Base-by-base conservation (phyloP, 2,888 invertebrate genomes). In the Melanargia galathea region DNA sequence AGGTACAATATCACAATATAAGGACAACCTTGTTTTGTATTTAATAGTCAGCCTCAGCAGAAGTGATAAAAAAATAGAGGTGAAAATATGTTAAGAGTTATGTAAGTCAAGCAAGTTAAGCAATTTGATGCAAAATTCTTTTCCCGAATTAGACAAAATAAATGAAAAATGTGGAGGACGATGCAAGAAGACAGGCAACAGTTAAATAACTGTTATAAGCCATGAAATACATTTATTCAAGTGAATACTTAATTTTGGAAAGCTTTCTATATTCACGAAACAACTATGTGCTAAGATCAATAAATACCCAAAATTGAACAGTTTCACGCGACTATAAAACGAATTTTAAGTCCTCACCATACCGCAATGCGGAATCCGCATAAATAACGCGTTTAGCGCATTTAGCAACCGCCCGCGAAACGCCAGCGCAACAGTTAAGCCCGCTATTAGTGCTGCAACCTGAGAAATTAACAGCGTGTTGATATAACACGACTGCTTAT, bases 401-500 rank as follows among this genome's bases (percentile, higher is more conserved):
- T 82, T 86, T 87, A 83, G 83, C 86, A 75, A 73, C 72, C 75
- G 73, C 71, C 70, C 77, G 87, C 83, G 79, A 89, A 87, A 65
- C 56, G 52, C 45, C 54, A 56, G 60, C 68, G 61, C 73, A 77
- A 83, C 85, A 72, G 82, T 84, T 82, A 79, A 78, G 74, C 69
- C 70, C 73, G 75, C 77, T 81, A 77, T 68, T 63, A 67, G 64
- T n/a, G n/a, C 4, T 61, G 63, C 63, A 63, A 67, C 67, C 49
- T 65, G 52, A 54, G 22, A 38, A 33, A 64, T 67, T 64, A 64
- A 67, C 64, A 62, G 62, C 57, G 59, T 62, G 62, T 57, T 54
- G 54, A 62, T 62, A 65, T 57, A 58, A 55, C 55, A 45, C 49
- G 49, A 60, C 57, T 54, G 54, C 58, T 67, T 67, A 65, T 43